Percentiles rank a stretch among this genome's conserved stretches.
Evolutionary conservation across 2,113 vertebrate species (phyloP).

Genomic region (Aspidoscelis tigris): DNA sequence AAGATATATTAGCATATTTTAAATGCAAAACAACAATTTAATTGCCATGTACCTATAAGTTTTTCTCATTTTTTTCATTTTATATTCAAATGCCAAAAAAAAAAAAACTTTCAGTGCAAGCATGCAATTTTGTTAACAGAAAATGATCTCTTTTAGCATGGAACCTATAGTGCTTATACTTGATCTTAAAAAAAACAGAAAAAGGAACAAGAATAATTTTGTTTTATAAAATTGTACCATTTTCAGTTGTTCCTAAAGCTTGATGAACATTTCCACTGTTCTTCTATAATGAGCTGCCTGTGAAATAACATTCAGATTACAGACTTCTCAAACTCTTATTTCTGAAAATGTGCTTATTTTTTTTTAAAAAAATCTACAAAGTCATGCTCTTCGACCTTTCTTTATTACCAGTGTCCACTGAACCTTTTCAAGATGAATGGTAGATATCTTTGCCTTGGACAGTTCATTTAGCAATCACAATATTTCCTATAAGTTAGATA

Average conservation of each 20-base stretch:
- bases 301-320: background rate
- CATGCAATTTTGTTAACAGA: background rate
- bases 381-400: slow-evolving; percentile 70
- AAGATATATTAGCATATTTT: background rate
- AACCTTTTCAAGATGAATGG: slow-evolving; percentile 75
- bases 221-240: background rate
- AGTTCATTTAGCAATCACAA: slow-evolving; percentile 75
- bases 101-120: background rate
- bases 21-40: background rate
- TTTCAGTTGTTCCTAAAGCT: background rate
- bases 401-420: slow-evolving; percentile 62
- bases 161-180: fast-evolving
- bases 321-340: slow-evolving; percentile 21
- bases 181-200: background rate
- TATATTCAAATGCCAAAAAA: background rate
- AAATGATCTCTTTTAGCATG: background rate
- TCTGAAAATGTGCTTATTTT: slow-evolving; percentile 55
- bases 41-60: background rate
- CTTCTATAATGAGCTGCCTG: background rate
- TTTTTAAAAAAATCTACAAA: slow-evolving; percentile 64
- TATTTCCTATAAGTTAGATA: slow-evolving; percentile 79
- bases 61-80: background rate
- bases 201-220: background rate
- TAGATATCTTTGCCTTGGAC: slow-evolving; percentile 68
- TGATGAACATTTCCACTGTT: background rate